A percentile compares a stretch with the other conserved stretches of the same genome.
Conservation (phyloP, 2,888 invertebrate species). For the Xiphydria camelus region DNA sequence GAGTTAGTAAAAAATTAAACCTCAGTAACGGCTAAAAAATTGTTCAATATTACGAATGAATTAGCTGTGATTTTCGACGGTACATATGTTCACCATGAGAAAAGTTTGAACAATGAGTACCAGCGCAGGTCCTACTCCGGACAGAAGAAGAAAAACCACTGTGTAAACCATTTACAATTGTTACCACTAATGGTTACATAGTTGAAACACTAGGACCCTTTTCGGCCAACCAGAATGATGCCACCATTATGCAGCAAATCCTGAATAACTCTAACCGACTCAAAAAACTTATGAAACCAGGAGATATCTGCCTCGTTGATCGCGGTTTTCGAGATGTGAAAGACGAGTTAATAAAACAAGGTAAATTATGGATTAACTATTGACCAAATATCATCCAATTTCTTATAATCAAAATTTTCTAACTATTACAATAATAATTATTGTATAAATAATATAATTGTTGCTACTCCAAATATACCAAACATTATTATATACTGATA, state of each 20-base stretch:
- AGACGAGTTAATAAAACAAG: slow-evolving; percentile 11
- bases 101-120: slow-evolving; percentile 21
- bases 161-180: slow-evolving; percentile 21
- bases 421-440: too few species aligned
- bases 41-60: slow-evolving; percentile 3
- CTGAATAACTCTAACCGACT: slow-evolving; percentile 2
- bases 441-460: slow-evolving; percentile 21
- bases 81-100: slow-evolving; percentile 20
- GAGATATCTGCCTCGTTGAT: slow-evolving; percentile 30
- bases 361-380: too few species aligned
- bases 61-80: slow-evolving; percentile 18
- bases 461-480: slow-evolving; percentile 31
- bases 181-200: slow-evolving; percentile 18
- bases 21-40: slow-evolving; percentile 4
- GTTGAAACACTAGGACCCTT: slow-evolving; percentile 18
- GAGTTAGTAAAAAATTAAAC: slow-evolving; percentile 6
- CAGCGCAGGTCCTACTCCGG: slow-evolving; percentile 24
- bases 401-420: slow-evolving; percentile 14
- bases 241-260: slow-evolving; percentile 8
- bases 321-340: slow-evolving; percentile 18
- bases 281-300: slow-evolving; percentile 17
- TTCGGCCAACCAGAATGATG: slow-evolving; percentile 17
- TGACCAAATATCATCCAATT: slow-evolving; percentile 17
- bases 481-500: too few species aligned
- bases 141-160: slow-evolving; percentile 18